Percentiles rank a stretch among this genome's conserved stretches.
phyloP scores from a whole-genome alignment of 1,140 invertebrate genomes.

The Drosophila kepulauana region DNA sequence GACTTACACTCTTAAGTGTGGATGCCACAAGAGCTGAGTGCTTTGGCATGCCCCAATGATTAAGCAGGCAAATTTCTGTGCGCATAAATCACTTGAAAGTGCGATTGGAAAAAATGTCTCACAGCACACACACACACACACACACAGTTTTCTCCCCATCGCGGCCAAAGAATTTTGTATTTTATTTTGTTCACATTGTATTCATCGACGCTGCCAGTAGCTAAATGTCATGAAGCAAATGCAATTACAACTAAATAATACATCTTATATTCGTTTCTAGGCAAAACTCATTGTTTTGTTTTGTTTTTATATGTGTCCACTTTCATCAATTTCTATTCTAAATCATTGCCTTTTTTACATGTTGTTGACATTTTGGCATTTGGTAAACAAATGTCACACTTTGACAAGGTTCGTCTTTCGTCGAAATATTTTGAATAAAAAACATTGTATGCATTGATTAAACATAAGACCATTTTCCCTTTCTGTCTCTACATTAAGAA shows the following conservation, averaged over 20 bases:
- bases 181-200: constrained; percentile 33
- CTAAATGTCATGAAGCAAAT: constrained; percentile 68
- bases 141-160: constrained; percentile 18
- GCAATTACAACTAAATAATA: constrained; percentile 50
- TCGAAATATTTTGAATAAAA: constrained; percentile 36
- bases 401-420: constrained; percentile 55
- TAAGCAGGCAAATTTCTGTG: constrained; percentile 56
- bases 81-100: constrained; percentile 74
- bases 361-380: constrained; percentile 62
- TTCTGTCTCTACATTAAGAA: no score
- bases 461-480: neutral
- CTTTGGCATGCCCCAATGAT: constrained; percentile 43
- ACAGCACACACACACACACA: neutral
- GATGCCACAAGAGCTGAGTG: constrained; percentile 1
- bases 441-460: constrained; percentile 12
- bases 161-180: constrained; percentile 19
- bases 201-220: constrained; percentile 42
- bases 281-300: constrained; percentile 41
- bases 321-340: constrained; percentile 46
- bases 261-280: constrained; percentile 49
- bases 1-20: constrained; percentile 11
- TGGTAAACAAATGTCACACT: constrained; percentile 49
- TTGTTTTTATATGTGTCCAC: constrained; percentile 40
- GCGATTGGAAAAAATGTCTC: constrained; percentile 48
- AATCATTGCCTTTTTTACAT: constrained; percentile 58